Evolutionary conservation across 1,140 invertebrate species (phyloP).

Genomic region (Pissodes strobi): DNA sequence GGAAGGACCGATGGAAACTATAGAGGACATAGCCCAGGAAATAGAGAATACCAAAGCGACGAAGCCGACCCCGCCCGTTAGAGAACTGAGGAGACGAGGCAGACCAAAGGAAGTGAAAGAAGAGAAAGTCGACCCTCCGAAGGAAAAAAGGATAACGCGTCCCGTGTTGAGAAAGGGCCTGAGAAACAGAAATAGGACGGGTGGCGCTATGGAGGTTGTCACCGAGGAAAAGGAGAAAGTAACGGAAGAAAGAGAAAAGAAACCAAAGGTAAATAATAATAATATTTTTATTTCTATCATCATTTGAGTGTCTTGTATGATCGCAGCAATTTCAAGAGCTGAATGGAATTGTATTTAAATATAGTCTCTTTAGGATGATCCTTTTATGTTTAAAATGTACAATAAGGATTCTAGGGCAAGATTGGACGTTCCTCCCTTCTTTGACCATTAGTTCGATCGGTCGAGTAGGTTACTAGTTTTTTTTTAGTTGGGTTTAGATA

Average conservation of each 20-base stretch:
- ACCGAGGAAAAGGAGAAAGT: slow-evolving; percentile 47
- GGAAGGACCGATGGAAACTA: slow-evolving; percentile 11
- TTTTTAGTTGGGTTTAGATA: no score
- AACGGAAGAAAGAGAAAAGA: background rate
- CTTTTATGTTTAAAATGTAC: no score
- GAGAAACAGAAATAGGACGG: slow-evolving; percentile 38
- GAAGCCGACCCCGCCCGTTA: background rate
- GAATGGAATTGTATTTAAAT: no score
- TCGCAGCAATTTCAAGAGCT: no score
- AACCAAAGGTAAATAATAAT: slow-evolving; percentile 53
- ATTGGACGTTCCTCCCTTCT: no score
- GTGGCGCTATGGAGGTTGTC: slow-evolving; percentile 39
- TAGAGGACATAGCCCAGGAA: slow-evolving; percentile 30
- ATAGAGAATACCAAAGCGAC: slow-evolving; percentile 19
- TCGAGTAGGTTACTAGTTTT: no score
- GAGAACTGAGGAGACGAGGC: slow-evolving; percentile 14
- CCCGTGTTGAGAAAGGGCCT: slow-evolving; percentile 4
- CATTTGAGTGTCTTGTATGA: no score
- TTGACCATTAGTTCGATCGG: no score
- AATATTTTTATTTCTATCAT: no score
- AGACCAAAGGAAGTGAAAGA: slow-evolving; percentile 12
- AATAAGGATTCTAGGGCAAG: no score
- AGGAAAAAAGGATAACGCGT: background rate
- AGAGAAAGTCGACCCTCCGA: background rate
- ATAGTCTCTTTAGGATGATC: no score